Percentiles rank a stretch among this genome's conserved stretches.
phyloP scores from a whole-genome alignment of 2,888 invertebrate genomes.

The Sphaeridia pumilis region DNA sequence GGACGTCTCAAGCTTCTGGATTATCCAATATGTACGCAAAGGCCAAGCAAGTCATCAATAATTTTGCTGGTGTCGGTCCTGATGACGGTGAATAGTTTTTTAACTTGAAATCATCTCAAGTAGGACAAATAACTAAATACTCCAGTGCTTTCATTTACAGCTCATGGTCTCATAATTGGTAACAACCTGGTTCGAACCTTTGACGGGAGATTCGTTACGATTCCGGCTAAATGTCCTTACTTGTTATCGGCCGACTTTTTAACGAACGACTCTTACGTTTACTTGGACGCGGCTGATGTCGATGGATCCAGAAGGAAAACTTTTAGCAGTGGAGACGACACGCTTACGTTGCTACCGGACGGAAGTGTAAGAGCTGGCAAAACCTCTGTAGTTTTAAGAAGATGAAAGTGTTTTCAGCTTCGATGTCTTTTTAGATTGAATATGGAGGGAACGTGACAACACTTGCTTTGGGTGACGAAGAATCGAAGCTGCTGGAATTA shows the following conservation, averaged over 20 bases:
- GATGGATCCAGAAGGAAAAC: no score
- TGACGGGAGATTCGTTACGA: conserved; percentile 66
- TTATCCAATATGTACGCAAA: no score
- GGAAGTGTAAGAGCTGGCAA: conserved; percentile 49
- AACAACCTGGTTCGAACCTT: conserved; percentile 78
- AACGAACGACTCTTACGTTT: no score
- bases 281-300: no score
- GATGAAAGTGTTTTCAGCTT: no score
- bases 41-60: no score
- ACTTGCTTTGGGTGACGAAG: no score
- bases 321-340: conserved; percentile 55
- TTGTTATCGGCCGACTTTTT: conserved; percentile 65
- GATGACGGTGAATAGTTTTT: conserved; percentile 1
- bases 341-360: conserved; percentile 52
- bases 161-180: conserved; percentile 58
- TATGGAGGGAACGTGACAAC: neutral
- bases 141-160: conserved; percentile 40
- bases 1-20: no score
- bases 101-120: neutral
- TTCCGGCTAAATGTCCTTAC: conserved; percentile 71
- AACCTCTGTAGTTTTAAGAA: no score
- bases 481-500: no score
- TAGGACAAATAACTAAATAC: neutral
- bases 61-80: conserved; percentile 12
- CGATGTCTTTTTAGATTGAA: neutral